Conservation (phyloP, 2,797 vertebrate genomes). For the Coracias cyanogaster region DNA sequence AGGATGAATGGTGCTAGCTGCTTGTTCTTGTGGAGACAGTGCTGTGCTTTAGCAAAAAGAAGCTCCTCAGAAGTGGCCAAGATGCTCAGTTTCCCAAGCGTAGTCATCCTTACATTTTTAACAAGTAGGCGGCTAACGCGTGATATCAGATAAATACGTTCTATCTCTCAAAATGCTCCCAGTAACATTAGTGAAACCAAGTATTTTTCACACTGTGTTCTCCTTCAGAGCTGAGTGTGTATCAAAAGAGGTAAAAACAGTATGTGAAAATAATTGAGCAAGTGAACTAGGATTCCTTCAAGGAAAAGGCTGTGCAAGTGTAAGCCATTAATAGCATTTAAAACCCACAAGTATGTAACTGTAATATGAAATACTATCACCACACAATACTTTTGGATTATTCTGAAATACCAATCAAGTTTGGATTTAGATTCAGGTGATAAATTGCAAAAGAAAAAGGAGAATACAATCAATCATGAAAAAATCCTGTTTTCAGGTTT, state of each 20-base stretch:
- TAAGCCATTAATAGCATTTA: neutral
- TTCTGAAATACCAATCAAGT: neutral
- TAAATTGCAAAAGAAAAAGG: neutral
- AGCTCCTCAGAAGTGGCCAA: neutral
- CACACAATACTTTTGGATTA: neutral
- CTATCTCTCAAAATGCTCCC: neutral
- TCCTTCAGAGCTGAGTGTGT: neutral
- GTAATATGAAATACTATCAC: neutral
- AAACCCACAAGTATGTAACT: neutral
- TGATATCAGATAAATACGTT: neutral
- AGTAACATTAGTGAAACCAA: neutral
- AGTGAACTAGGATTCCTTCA: neutral
- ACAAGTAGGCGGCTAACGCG: rapidly evolving
- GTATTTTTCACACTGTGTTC: neutral
- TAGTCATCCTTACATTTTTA: neutral
- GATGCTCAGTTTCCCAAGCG: neutral
- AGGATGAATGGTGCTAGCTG: neutral
- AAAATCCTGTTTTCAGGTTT: neutral
- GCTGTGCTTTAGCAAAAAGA: neutral
- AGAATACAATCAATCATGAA: neutral
- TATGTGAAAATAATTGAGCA: neutral
- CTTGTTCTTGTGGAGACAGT: neutral
- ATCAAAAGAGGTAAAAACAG: neutral
- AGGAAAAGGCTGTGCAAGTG: neutral
- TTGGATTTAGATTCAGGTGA: neutral